phyloP scores from a whole-genome alignment of 2,888 invertebrate genomes.

The Frankliniella intonsa region DNA sequence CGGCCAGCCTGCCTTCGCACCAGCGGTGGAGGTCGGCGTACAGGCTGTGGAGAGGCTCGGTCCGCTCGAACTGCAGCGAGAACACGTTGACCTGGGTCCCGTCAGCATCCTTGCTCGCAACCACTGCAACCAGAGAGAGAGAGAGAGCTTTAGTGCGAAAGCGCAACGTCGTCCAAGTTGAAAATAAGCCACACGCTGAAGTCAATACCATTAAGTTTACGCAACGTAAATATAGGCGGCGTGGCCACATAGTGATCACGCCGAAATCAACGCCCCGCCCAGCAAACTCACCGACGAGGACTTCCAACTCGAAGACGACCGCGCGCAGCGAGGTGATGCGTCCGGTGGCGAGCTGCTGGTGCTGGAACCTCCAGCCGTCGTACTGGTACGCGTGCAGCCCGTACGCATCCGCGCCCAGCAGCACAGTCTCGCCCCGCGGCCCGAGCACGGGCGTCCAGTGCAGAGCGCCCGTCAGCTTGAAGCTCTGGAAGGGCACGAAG shows the following conservation, averaged over 20 bases:
- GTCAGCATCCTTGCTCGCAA: background rate
- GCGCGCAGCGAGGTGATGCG: background rate
- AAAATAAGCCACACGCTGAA: background rate
- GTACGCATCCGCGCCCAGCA: background rate
- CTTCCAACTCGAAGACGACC: background rate
- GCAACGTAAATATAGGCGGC: too few species aligned
- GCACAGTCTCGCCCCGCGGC: background rate
- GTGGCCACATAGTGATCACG: background rate
- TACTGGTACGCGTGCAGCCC: constrained; percentile 10
- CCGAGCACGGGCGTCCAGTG: background rate
- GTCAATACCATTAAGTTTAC: too few species aligned
- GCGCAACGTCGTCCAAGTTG: background rate
- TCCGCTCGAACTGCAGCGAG: background rate
- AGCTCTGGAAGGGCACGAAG: constrained; percentile 19
- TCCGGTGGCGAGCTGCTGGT: background rate
- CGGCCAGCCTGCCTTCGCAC: background rate
- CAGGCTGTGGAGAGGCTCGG: background rate
- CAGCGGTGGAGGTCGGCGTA: background rate
- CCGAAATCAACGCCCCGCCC: background rate
- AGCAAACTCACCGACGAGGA: background rate
- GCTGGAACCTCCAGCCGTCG: constrained; percentile 4
- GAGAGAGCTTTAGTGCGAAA: background rate
- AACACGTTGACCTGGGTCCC: background rate
- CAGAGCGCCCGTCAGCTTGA: background rate
- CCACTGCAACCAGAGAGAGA: background rate